Conservation (phyloP, 2,888 invertebrate genomes). For the Ochlodes sylvanus region DNA sequence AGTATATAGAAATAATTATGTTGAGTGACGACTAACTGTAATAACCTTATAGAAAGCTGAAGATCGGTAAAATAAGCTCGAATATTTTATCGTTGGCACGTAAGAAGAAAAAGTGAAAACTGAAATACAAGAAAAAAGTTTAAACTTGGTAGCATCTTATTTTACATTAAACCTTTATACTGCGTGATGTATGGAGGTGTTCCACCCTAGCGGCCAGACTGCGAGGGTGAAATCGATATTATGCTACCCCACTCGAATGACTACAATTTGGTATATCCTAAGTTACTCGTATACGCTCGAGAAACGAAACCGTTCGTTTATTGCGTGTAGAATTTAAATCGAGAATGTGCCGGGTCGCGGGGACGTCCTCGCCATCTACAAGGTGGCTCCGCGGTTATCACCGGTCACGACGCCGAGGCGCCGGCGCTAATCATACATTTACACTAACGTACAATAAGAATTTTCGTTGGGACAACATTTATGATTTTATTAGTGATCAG, state of each 20-base stretch:
- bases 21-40: too few species aligned
- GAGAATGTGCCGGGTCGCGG: background rate
- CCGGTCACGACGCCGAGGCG: background rate
- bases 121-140: too few species aligned
- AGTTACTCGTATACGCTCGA: background rate
- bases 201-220: slow-evolving; percentile 2
- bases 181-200: background rate
- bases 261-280: background rate
- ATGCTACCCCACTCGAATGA: slow-evolving; percentile 11
- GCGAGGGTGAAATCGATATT: slow-evolving; percentile 21
- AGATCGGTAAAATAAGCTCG: too few species aligned
- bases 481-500: too few species aligned
- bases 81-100: too few species aligned
- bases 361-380: slow-evolving; percentile 1
- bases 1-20: too few species aligned
- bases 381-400: slow-evolving; percentile 31
- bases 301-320: background rate
- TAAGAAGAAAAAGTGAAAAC: too few species aligned
- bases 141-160: too few species aligned
- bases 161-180: too few species aligned
- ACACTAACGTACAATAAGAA: background rate
- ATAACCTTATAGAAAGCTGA: too few species aligned
- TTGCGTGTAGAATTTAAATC: background rate
- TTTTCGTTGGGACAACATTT: background rate
- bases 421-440: background rate